Conservation (phyloP, 2,888 invertebrate species). For the Eristalis pertinax region DNA sequence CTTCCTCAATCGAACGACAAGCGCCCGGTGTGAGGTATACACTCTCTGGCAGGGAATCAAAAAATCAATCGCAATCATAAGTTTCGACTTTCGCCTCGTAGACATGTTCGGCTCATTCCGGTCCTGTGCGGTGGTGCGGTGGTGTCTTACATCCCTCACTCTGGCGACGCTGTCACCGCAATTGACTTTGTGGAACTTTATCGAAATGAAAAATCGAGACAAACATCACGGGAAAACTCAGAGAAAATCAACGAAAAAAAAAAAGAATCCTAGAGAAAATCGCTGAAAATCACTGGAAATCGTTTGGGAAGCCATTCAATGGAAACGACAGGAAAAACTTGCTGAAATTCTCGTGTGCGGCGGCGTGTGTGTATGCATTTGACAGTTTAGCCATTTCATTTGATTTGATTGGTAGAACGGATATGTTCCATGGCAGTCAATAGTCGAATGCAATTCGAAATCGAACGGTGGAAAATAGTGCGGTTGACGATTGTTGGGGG, state of each 20-base stretch:
- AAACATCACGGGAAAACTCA: background rate
- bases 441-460: background rate
- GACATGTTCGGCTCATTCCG: background rate
- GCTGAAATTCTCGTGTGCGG: background rate
- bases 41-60: conserved; percentile 67
- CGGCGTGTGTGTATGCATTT: conserved; percentile 43
- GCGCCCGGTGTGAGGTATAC: conserved; percentile 59
- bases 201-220: conserved; percentile 6
- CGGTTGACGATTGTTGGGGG: background rate
- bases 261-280: background rate
- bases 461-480: background rate
- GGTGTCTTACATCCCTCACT: conserved; percentile 10
- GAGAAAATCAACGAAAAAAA: background rate
- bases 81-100: conserved; percentile 26
- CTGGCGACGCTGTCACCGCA: background rate
- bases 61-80: conserved; percentile 69
- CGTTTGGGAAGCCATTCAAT: conserved; percentile 9
- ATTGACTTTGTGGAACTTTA: conserved; percentile 28
- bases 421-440: conserved; percentile 10
- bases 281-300: background rate
- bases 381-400: conserved; percentile 62
- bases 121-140: background rate
- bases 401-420: conserved; percentile 56
- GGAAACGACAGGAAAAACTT: conserved; percentile 7
- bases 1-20: conserved; percentile 45